A percentile compares a stretch with the other conserved stretches of the same genome.
These are phyloP conservation scores for Abrostola tripartita DNA, from an alignment of 2,888 invertebrate species.

Conservation along the genomic window DNA sequence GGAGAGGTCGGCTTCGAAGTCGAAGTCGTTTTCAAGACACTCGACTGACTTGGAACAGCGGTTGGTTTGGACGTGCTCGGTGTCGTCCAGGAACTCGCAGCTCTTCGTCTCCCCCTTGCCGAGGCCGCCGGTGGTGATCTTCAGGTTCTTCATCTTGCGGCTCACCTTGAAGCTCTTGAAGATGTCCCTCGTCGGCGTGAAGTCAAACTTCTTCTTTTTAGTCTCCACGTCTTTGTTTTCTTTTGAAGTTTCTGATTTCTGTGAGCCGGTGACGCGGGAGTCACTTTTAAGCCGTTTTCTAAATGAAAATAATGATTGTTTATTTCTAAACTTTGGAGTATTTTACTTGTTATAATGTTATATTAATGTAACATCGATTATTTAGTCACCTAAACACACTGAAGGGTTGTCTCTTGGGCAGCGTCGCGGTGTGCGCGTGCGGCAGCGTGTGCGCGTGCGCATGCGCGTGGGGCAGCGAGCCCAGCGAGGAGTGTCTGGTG, in stretches of 20 bases:
- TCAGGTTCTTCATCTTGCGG: conserved; percentile 79
- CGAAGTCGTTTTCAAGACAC: conserved; percentile 73
- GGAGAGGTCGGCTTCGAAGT: conserved; percentile 72
- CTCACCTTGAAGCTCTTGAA: conserved; percentile 84
- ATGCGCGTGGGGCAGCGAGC: conserved; percentile 69
- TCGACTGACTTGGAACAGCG: conserved; percentile 83
- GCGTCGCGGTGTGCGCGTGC: conserved; percentile 50
- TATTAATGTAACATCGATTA: neutral
- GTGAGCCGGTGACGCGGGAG: conserved; percentile 75
- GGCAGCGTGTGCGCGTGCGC: conserved; percentile 28
- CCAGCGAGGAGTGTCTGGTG: conserved; percentile 75
- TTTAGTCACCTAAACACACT: conserved; percentile 70
- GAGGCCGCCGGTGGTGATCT: conserved; percentile 68
- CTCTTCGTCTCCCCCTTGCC: conserved; percentile 81
- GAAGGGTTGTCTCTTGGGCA: conserved; percentile 72
- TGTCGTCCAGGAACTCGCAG: conserved; percentile 82
- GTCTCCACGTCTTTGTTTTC: conserved; percentile 78
- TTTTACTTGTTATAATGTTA: neutral
- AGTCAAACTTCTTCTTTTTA: conserved; percentile 85
- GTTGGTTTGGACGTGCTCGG: conserved; percentile 67
- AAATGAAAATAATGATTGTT: conserved; percentile 16
- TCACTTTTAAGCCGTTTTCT: conserved; percentile 86
- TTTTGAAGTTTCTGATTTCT: conserved; percentile 78
- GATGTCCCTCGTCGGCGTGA: conserved; percentile 82
- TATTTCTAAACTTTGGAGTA: neutral